A percentile compares a stretch with the other conserved stretches of the same genome.
Evolutionary conservation across 2,888 invertebrate species (phyloP).

Genomic region (Amphipyra tragopoginis): DNA sequence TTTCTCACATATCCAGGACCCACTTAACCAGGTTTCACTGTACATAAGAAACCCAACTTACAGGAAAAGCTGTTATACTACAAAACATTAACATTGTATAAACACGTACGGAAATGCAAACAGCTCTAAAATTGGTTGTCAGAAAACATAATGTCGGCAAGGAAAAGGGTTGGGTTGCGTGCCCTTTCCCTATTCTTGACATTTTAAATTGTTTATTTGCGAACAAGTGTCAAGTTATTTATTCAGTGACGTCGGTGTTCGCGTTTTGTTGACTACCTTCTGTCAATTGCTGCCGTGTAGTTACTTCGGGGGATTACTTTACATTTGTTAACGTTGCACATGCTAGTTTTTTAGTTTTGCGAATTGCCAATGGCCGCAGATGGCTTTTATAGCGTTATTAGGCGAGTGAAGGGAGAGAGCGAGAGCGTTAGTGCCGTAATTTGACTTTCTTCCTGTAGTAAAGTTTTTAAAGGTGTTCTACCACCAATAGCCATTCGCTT

Average conservation of each 20-base stretch:
- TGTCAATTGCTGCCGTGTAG: conserved; percentile 25
- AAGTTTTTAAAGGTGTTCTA: too few species aligned
- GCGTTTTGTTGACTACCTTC: conserved; percentile 47
- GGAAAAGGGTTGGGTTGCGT: conserved; percentile 81
- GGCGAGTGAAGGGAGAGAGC: background rate
- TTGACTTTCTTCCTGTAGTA: too few species aligned
- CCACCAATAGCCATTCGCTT: too few species aligned
- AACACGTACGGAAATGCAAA: conserved; percentile 70
- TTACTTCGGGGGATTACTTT: background rate
- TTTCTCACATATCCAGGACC: too few species aligned
- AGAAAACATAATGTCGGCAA: conserved; percentile 84
- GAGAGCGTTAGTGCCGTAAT: too few species aligned
- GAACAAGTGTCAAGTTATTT: conserved; percentile 89
- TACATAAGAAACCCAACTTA: background rate
- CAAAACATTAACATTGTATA: conserved; percentile 59
- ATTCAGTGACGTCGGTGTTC: conserved; percentile 74
- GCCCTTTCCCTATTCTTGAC: conserved; percentile 88
- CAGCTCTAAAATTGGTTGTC: conserved; percentile 84
- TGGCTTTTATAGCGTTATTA: conserved; percentile 31
- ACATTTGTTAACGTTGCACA: conserved; percentile 5
- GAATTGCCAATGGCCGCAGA: conserved; percentile 23
- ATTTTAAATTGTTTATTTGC: conserved; percentile 90
- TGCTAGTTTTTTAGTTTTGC: conserved; percentile 19
- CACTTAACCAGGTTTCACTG: too few species aligned
- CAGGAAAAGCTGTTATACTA: conserved; percentile 9